Conservation (phyloP, 2,113 vertebrate species). For the Leucoraja erinaceus region DNA sequence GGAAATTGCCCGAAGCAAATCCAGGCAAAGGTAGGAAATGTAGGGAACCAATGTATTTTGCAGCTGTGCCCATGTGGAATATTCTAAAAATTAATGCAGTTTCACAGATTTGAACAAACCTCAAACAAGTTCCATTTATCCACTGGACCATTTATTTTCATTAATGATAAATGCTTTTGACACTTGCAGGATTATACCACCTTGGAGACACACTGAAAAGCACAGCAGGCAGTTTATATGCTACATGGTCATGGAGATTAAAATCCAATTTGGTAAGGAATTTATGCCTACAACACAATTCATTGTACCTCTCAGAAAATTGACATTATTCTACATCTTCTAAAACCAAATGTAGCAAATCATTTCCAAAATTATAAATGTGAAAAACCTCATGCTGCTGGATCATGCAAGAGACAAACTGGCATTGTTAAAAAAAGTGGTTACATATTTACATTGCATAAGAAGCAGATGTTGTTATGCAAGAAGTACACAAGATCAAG, state of each 20-base stretch:
- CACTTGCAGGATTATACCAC: not conserved
- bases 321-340: not conserved
- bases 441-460: not conserved
- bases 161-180: not conserved
- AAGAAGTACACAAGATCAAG: not conserved
- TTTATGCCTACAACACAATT: not conserved
- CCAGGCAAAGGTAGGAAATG: not conserved
- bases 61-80: no score
- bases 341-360: not conserved
- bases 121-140: not conserved
- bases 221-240: not conserved
- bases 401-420: not conserved
- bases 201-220: not conserved
- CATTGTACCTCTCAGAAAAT: not conserved
- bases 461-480: not conserved
- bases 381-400: not conserved
- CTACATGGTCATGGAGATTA: not conserved
- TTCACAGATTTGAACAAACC: not conserved
- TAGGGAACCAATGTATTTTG: no score
- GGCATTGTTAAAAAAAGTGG: not conserved
- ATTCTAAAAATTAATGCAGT: not conserved
- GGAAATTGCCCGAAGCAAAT: not conserved
- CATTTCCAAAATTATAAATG: not conserved
- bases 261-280: conserved; percentile 25
- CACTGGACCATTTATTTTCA: not conserved